These are phyloP conservation scores for Cynopterus sphinx DNA, from an alignment of 2,797 vertebrate genomes.

Conservation along the genomic window DNA sequence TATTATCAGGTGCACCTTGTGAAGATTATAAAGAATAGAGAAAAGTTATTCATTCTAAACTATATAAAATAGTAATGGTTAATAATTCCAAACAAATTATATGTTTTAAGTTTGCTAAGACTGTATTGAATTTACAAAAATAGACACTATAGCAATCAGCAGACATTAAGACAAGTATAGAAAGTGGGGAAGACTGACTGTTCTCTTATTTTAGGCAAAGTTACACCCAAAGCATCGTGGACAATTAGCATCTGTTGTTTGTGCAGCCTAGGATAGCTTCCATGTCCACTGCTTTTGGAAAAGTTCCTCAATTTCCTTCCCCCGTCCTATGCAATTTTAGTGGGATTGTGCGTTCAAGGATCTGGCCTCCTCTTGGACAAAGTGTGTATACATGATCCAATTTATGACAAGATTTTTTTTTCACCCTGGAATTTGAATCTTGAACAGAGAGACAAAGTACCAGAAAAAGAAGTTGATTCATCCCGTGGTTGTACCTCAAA, in stretches of 20 bases:
- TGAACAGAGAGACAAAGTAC: neutral
- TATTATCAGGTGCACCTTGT: neutral
- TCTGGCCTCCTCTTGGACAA: neutral
- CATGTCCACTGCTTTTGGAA: neutral
- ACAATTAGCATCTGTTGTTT: neutral
- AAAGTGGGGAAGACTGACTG: neutral
- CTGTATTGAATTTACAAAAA: neutral
- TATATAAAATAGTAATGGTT: neutral
- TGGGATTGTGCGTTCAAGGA: neutral
- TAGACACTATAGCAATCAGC: neutral
- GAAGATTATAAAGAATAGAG: neutral
- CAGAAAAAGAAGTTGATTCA: neutral
- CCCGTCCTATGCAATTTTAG: neutral
- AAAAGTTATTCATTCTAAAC: neutral
- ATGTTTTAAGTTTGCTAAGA: neutral
- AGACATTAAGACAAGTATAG: neutral
- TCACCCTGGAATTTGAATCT: neutral
- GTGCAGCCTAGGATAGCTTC: neutral
- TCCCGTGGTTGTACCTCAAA: neutral
- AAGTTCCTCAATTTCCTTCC: neutral
- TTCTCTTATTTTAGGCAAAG: neutral
- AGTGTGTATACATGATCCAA: neutral
- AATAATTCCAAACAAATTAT: conserved; percentile 35
- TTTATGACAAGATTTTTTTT: neutral
- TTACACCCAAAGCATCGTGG: neutral